Base-by-base conservation (phyloP, 2,797 vertebrate genomes). In the Esox lucius region DNA sequence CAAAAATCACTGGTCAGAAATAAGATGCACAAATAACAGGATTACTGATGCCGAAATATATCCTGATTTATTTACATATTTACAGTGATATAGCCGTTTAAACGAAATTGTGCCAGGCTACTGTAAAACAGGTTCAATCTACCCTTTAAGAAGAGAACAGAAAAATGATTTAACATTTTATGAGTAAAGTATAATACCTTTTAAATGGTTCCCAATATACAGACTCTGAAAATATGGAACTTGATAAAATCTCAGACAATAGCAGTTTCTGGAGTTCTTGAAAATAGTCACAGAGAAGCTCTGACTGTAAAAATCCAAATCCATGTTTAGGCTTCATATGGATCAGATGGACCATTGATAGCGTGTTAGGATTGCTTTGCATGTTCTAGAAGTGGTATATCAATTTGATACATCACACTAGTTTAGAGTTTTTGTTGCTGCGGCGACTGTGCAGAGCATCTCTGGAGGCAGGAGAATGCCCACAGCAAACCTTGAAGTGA, bases 401-500 rank as follows among this genome's bases (percentile, higher is more conserved):
- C 22, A 33, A 35, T 31, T 31, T 17, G 17, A 64, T 19, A 33
- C 31, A 9, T 35, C 15, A 66, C 28, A 33, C 64, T 19, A 11
- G 16, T 70, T 70, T 70, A 28, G 48, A 53, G 31, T 31, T 39
- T 61, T 2, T 75, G 73, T 81, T 74, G 73, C 71, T 77, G 71
- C 80, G 80, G 76, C 48, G 84, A 84, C 86, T 84, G 78, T 49
- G 82, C 87, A 82, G 84, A 78, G 81, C 64, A 46, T 88, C 91
- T 90, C 90, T 39, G 19, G 87, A 81, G 91, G 81, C 65, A 4
- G 46, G n/a, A 61, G 77, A 77, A 76, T 86, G 87, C 80, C 85
- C 56, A 82, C 71, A 80, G 88, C 85, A 83, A 79, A 81, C 87
- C 88, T 83, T 76, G 78, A 86, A 90, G 91, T 91, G 89, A 93